A percentile compares a stretch with the other conserved stretches of the same genome.
Evolutionary conservation across 2,113 vertebrate species (phyloP).

Genomic region (Corythoichthys intestinalis): DNA sequence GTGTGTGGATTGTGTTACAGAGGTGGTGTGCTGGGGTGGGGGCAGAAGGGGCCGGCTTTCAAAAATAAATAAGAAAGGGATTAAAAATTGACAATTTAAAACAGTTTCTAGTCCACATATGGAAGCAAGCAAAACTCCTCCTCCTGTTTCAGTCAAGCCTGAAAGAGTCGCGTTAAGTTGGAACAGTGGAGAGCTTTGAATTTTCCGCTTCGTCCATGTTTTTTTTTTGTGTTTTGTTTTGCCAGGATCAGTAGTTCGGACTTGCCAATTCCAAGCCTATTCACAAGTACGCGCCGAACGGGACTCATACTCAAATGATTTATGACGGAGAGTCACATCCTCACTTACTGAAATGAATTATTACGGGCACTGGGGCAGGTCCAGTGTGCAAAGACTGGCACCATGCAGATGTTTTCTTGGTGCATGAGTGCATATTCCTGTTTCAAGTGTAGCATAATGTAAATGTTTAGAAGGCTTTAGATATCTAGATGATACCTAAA

Average conservation of each 20-base stretch:
- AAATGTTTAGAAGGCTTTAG: too few species aligned
- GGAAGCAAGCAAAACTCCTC: not conserved
- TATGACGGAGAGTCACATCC: conserved; percentile 10
- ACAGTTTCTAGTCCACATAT: not conserved
- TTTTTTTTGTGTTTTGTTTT: conserved; percentile 6
- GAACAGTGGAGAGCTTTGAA: conserved; percentile 32
- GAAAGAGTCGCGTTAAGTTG: not conserved
- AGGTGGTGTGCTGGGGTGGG: conserved; percentile 33
- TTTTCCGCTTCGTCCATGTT: conserved; percentile 15
- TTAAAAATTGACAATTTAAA: not conserved
- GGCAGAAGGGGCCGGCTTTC: not conserved
- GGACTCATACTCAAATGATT: conserved; percentile 27
- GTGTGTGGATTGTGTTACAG: conserved; percentile 71
- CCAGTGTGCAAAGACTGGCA: not conserved
- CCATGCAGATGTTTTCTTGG: not conserved
- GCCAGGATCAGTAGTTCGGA: conserved; percentile 42
- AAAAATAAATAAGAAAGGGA: not conserved
- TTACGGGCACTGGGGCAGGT: not conserved
- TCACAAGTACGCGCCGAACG: conserved; percentile 16
- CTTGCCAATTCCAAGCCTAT: conserved; percentile 32
- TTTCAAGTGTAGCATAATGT: too few species aligned
- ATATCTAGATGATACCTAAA: too few species aligned
- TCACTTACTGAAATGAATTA: not conserved
- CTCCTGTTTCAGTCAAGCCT: not conserved
- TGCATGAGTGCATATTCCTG: not conserved